A percentile compares a stretch with the other conserved stretches of the same genome.
Evolutionary conservation across 2,113 vertebrate species (phyloP).

Genomic region (Megaleporinus macrocephalus): DNA sequence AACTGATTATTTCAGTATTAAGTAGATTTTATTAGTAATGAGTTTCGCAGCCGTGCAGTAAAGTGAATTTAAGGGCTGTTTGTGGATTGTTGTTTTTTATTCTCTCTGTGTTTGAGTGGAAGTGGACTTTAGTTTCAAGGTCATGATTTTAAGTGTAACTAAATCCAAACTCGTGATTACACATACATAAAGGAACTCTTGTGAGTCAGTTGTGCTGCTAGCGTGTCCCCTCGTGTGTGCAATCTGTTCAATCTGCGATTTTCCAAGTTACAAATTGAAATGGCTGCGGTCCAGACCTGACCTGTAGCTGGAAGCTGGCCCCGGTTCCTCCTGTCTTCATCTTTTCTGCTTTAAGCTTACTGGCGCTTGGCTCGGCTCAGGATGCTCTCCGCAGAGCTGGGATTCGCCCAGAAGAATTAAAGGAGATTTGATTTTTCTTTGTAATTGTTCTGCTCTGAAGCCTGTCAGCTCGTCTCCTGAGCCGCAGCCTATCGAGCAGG

Average conservation of each 20-base stretch:
- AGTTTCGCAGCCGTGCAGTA: no score
- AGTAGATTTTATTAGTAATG: no score
- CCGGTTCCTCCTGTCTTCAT: not conserved
- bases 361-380: not conserved
- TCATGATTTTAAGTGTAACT: not conserved
- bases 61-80: no score
- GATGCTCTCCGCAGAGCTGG: not conserved
- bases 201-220: conserved; percentile 4
- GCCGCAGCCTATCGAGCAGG: not conserved
- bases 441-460: conserved; percentile 27
- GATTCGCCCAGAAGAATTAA: not conserved
- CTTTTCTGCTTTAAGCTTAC: not conserved
- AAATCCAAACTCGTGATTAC: not conserved
- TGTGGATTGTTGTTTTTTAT: no score
- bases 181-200: not conserved
- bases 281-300: conserved; percentile 35
- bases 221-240: conserved; percentile 11
- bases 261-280: conserved; percentile 48
- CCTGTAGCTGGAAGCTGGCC: conserved; percentile 13
- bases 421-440: conserved; percentile 30
- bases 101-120: not conserved
- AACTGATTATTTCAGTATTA: no score
- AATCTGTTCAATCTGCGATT: conserved; percentile 41
- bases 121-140: not conserved
- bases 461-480: not conserved